These are phyloP conservation scores for Digitonthophagus gazella DNA, from an alignment of 2,888 invertebrate genomes.

Conservation along the genomic window DNA sequence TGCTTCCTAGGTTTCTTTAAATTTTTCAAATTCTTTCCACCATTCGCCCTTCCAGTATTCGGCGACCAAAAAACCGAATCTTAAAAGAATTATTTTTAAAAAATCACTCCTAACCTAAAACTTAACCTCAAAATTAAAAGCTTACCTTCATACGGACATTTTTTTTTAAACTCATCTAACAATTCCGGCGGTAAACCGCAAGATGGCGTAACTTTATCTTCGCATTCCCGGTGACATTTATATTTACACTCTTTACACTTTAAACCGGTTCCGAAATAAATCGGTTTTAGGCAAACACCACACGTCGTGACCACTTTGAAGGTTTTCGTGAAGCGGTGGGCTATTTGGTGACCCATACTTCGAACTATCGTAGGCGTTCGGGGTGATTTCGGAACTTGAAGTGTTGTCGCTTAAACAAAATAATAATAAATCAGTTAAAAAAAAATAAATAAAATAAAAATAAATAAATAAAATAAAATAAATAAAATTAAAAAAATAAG, in stretches of 20 bases:
- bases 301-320: conserved; percentile 88
- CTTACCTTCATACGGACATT: conserved; percentile 63
- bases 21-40: conserved; percentile 50
- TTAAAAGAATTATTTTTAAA: conserved; percentile 24
- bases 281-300: conserved; percentile 72
- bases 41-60: conserved; percentile 49
- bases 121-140: neutral
- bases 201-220: conserved; percentile 86
- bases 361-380: conserved; percentile 56
- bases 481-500: no score
- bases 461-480: no score
- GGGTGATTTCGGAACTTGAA: conserved; percentile 62
- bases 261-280: conserved; percentile 68
- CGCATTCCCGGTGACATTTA: conserved; percentile 85
- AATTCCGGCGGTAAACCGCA: conserved; percentile 88
- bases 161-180: conserved; percentile 78
- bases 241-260: conserved; percentile 96
- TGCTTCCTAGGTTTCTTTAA: conserved; percentile 54
- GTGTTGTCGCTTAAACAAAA: conserved; percentile 48
- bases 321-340: conserved; percentile 85
- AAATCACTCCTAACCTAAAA: neutral
- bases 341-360: conserved; percentile 82
- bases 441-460: no score
- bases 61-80: conserved; percentile 50
- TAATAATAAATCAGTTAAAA: conserved; percentile 23